phyloP scores from a whole-genome alignment of 2,888 invertebrate species.

The Brachynemurus nebulosus region DNA sequence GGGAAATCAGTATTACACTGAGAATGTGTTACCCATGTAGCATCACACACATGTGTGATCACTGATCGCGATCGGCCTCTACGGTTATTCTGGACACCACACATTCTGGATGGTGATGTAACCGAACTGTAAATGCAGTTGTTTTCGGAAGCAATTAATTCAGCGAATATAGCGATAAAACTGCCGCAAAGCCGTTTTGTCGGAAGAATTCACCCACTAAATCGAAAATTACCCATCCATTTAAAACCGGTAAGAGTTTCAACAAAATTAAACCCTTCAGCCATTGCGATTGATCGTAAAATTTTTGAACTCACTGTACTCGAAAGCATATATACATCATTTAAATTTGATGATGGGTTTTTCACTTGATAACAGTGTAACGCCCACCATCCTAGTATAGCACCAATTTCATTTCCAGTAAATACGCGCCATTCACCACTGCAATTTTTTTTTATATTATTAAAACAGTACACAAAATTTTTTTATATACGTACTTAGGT shows the following conservation, averaged over 20 bases:
- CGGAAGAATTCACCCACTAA: too few species aligned
- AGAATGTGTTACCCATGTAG: too few species aligned
- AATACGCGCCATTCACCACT: constrained; percentile 77
- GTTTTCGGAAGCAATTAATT: too few species aligned
- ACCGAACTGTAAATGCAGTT: too few species aligned
- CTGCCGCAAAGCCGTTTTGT: too few species aligned
- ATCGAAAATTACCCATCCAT: constrained; percentile 76
- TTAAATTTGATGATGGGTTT: constrained; percentile 32
- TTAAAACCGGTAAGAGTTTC: constrained; percentile 99
- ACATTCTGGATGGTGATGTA: too few species aligned
- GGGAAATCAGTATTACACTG: too few species aligned
- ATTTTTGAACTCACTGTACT: constrained; percentile 97
- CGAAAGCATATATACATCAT: constrained; percentile 68
- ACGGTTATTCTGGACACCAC: too few species aligned
- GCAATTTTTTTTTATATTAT: constrained; percentile 6
- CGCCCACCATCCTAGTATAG: constrained; percentile 90
- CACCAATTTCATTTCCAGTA: constrained; percentile 90
- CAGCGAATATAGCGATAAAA: too few species aligned
- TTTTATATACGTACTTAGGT: constrained; percentile 34
- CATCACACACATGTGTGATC: too few species aligned
- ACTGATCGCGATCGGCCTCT: too few species aligned
- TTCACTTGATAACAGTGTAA: constrained; percentile 43
- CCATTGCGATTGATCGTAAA: constrained; percentile 61
- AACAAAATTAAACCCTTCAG: constrained; percentile 59
- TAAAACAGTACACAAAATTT: background rate